Conservation (phyloP, 2,797 vertebrate species). For the Galagoides demidoff region DNA sequence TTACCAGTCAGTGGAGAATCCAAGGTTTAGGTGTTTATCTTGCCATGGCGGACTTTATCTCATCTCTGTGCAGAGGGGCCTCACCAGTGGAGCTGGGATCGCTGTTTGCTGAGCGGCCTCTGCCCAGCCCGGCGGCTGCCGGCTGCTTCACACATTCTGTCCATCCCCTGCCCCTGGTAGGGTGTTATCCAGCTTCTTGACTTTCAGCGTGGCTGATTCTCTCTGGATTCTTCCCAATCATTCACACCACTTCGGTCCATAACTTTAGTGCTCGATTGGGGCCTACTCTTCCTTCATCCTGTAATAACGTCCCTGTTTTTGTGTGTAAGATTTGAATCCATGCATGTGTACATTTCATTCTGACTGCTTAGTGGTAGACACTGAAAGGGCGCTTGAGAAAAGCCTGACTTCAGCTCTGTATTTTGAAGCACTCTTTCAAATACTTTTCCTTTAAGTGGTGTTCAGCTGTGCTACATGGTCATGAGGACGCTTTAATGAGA, state of each 20-base stretch:
- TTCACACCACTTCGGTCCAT: neutral
- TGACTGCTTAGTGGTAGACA: constrained; percentile 78
- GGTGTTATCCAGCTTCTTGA: neutral
- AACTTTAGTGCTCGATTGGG: neutral
- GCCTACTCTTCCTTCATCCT: constrained; percentile 60
- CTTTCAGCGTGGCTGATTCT: neutral
- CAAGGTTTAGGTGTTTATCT: neutral
- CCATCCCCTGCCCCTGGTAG: neutral
- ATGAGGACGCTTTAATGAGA: constrained; percentile 78
- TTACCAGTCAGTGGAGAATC: neutral
- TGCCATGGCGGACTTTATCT: neutral
- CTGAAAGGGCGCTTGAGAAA: neutral
- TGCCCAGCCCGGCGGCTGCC: neutral
- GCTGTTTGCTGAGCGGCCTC: neutral
- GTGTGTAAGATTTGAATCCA: constrained; percentile 19
- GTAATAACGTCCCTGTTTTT: constrained; percentile 67
- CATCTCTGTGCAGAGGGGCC: neutral
- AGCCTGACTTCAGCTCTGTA: constrained; percentile 66
- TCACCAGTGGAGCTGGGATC: neutral
- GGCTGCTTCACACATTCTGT: neutral
- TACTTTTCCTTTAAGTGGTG: constrained; percentile 66
- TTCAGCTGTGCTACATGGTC: constrained; percentile 80
- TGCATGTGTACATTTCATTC: constrained; percentile 68
- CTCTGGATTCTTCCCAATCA: neutral
- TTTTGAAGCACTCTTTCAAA: constrained; percentile 82